These are phyloP conservation scores for Drosophila rubida DNA, from an alignment of 2,888 invertebrate species.

Conservation along the genomic window DNA sequence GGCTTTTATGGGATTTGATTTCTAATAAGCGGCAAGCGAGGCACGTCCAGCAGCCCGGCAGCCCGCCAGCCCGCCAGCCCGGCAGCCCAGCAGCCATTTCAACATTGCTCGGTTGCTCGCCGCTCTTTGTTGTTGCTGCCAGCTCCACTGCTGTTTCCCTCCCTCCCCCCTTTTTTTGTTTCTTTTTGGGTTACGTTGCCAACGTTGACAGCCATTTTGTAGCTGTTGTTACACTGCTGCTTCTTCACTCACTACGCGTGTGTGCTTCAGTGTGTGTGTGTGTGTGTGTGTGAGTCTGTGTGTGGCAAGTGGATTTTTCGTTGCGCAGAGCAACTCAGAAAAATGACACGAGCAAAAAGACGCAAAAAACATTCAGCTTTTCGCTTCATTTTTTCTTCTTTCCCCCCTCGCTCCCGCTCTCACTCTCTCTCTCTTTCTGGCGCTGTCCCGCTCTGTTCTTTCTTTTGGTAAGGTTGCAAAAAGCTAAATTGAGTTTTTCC, in stretches of 20 bases:
- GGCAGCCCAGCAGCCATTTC: conserved; percentile 37
- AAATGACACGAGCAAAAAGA: conserved; percentile 59
- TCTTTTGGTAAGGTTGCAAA: conserved; percentile 71
- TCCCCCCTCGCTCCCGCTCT: conserved; percentile 3
- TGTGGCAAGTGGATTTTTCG: conserved; percentile 64
- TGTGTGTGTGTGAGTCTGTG: conserved; percentile 19
- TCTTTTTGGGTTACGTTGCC: conserved; percentile 41
- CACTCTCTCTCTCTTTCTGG: conserved; percentile 8
- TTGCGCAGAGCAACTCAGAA: conserved; percentile 65
- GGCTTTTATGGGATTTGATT: conserved; percentile 81
- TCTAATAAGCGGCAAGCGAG: conserved; percentile 80
- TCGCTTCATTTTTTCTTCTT: conserved; percentile 54
- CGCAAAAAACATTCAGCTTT: conserved; percentile 48
- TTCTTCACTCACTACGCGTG: neutral
- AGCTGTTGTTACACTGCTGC: conserved; percentile 33
- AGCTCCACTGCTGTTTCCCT: no score
- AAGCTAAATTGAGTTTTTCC: conserved; percentile 77
- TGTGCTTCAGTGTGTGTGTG: neutral
- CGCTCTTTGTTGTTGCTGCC: neutral
- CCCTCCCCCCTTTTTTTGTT: no score
- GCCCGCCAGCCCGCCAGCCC: neutral
- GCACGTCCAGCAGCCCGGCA: conserved; percentile 60
- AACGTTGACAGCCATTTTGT: conserved; percentile 72
- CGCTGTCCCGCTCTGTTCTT: conserved; percentile 25
- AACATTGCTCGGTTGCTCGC: conserved; percentile 37